Conservation (phyloP, 2,113 vertebrate genomes). For the Apaloderma vittatum region DNA sequence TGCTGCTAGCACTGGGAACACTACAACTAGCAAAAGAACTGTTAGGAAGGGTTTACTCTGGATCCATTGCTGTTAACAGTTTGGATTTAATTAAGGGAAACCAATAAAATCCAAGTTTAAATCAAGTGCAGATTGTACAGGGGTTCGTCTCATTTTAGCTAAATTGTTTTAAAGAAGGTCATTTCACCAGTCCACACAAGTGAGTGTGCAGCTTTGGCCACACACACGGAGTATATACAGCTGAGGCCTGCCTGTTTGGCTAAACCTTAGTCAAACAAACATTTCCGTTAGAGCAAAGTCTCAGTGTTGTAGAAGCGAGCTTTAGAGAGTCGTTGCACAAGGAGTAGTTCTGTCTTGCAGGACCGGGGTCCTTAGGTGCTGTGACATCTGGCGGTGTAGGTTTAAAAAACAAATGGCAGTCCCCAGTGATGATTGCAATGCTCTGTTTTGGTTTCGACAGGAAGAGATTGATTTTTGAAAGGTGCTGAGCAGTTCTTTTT, state of each 20-base stretch:
- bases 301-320: background rate
- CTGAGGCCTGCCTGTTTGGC: background rate
- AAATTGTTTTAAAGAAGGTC: background rate
- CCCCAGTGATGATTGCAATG: background rate
- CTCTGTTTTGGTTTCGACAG: background rate
- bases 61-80: background rate
- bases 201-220: background rate
- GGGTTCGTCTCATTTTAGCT: background rate
- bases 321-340: background rate
- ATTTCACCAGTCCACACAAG: background rate
- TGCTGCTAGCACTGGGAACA: background rate
- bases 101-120: background rate
- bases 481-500: background rate
- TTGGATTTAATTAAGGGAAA: conserved; percentile 1
- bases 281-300: background rate
- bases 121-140: background rate
- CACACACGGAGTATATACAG: background rate
- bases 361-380: background rate
- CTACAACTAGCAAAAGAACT: background rate
- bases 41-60: background rate
- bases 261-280: conserved; percentile 15
- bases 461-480: background rate
- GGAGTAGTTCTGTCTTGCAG: background rate
- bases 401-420: background rate
- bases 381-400: background rate